Base-by-base conservation (phyloP, 23 tunicate species). In the Diplosoma virens region DNA sequence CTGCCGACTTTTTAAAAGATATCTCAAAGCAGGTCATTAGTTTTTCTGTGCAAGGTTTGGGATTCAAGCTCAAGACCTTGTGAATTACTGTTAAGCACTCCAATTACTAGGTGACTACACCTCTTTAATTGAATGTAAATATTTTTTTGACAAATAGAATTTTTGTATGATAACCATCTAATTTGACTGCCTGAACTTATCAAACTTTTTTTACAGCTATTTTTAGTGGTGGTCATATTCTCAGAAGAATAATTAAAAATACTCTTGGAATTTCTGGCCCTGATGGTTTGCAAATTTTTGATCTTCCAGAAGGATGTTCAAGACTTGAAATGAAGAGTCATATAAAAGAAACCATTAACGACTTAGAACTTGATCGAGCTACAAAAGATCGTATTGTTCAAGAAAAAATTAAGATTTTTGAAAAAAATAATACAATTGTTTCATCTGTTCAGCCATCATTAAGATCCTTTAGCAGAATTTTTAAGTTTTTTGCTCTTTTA, bases 371-470 rank as follows among this genome's bases (percentile, higher is more conserved):
- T 21, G 45, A 26, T 28, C 52, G 77, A 23, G 71, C 35, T 6
- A 18, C 46, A 6, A 86, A 86, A 73, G 85, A 86, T 21, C 52
- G 48, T n/a, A 86, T 86, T 48, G 63, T 86, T 22, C 85, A 80
- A 50, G 93, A 86, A 74, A 86, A 80, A 59, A 73, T 86, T 25
- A 58, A 56, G 6, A 86, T 86, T 47, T 86, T 86, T 37, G 30
- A 50, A 32, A 47, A 76, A 30, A 86, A 86, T 60, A 86, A 86
- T 73, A 67, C 46, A 33, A 55, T 86, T 28, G 85, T 75, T 0
- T 37, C 74, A 11, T 33, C 68, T 53, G 36, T 86, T 33, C 56
- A 86, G 64, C 93, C 93, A 20, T 63, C 46, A 17, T 1, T 74
- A 11, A 58, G 67, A 7, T 86, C 93, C 3, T 84, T 47, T 32